These are phyloP conservation scores for Ovis canadensis DNA, from an alignment of 2,113 vertebrate species.

Conservation along the genomic window DNA sequence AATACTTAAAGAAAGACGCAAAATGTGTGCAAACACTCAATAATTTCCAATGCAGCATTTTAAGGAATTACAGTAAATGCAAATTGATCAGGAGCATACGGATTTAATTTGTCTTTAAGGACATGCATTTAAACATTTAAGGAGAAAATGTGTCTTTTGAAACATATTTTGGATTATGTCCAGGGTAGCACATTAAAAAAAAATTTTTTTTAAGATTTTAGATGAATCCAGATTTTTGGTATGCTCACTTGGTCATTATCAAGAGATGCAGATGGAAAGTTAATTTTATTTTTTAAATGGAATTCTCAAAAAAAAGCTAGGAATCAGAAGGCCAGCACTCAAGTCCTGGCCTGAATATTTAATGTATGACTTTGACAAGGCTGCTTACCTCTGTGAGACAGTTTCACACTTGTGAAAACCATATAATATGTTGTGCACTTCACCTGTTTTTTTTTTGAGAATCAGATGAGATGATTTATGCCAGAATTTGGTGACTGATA, in stretches of 20 bases:
- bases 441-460: not conserved
- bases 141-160: conserved; percentile 17
- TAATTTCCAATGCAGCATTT: conserved; percentile 47
- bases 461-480: not conserved
- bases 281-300: conserved; percentile 45
- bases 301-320: conserved; percentile 30
- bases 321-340: not conserved
- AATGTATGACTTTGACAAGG: not conserved
- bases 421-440: not conserved
- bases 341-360: not conserved
- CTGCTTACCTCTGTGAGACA: not conserved
- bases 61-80: conserved; percentile 48
- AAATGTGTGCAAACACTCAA: conserved; percentile 1
- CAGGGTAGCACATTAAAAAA: conserved; percentile 37
- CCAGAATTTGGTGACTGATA: not conserved
- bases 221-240: conserved; percentile 35
- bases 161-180: conserved; percentile 46
- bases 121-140: conserved; percentile 53
- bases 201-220: not conserved
- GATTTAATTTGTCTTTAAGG: conserved; percentile 42
- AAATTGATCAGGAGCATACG: conserved; percentile 42
- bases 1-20: conserved; percentile 3
- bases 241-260: not conserved
- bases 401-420: not conserved
- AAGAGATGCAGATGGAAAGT: conserved; percentile 1